These are phyloP conservation scores for Alauda arvensis DNA, from an alignment of 2,797 vertebrate species.

Conservation along the genomic window DNA sequence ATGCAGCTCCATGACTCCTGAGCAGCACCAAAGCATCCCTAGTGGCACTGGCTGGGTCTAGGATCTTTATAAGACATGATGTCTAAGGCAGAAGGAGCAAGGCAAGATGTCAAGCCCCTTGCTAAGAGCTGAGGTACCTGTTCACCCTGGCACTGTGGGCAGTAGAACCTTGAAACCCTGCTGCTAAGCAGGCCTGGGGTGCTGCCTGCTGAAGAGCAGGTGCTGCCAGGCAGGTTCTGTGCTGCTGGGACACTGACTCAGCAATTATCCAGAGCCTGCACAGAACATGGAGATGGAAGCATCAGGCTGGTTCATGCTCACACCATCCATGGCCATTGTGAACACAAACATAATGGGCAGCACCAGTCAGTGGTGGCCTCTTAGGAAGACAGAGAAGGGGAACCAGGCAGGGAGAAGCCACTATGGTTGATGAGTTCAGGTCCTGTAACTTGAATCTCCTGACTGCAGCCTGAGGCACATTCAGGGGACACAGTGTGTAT, in stretches of 20 bases:
- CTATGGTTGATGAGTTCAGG: not conserved
- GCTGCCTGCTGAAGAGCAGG: not conserved
- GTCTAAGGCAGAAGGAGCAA: not conserved
- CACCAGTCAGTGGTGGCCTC: not conserved
- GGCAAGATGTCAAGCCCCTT: not conserved
- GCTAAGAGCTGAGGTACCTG: not conserved
- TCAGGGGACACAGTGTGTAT: not conserved
- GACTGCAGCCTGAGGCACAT: not conserved
- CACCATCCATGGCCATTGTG: fast-evolving
- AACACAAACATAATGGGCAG: not conserved
- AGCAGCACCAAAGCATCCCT: not conserved
- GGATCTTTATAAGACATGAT: not conserved
- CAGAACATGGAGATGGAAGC: not conserved
- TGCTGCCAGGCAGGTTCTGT: not conserved
- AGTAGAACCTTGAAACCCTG: not conserved
- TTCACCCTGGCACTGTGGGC: not conserved
- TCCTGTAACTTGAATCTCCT: not conserved
- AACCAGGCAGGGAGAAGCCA: not conserved
- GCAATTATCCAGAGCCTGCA: not conserved
- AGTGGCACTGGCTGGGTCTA: not conserved
- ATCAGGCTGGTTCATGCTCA: not conserved
- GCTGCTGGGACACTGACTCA: not conserved
- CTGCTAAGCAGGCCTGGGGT: not conserved
- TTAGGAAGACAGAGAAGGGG: not conserved
- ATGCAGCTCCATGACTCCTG: not conserved